A percentile compares a stretch with the other conserved stretches of the same genome.
phyloP scores from a whole-genome alignment of 2,797 vertebrate genomes.

The Acomys russatus region DNA sequence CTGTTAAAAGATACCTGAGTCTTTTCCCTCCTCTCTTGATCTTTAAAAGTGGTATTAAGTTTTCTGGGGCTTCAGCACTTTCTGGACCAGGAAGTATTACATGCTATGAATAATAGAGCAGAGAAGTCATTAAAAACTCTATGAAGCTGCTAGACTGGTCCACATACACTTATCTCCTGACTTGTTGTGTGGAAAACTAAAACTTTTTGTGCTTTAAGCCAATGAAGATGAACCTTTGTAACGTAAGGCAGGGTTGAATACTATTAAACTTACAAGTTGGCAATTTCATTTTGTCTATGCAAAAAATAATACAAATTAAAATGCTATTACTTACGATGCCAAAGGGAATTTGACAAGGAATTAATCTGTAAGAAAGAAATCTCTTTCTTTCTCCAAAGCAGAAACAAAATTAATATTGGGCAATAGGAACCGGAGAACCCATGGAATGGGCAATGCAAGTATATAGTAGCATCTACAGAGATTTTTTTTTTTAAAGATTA shows the following conservation, averaged over 20 bases:
- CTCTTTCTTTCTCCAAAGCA: slow-evolving; percentile 46
- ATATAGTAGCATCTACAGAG: neutral
- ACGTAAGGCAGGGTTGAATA: slow-evolving; percentile 17
- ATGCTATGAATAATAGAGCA: neutral
- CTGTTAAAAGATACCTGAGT: neutral
- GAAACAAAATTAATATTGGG: neutral
- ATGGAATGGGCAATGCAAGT: neutral
- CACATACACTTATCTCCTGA: neutral
- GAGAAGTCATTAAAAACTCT: neutral
- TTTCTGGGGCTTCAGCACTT: slow-evolving; percentile 1
- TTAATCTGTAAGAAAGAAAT: slow-evolving; percentile 2
- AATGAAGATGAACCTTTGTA: slow-evolving; percentile 7
- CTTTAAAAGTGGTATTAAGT: slow-evolving; percentile 32
- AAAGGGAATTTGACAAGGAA: slow-evolving; percentile 1
- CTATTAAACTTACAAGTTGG: slow-evolving; percentile 12
- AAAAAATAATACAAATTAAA: slow-evolving; percentile 20
- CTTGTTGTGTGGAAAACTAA: slow-evolving; percentile 20
- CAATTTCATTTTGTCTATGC: slow-evolving; percentile 11
- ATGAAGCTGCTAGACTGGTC: neutral
- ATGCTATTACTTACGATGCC: slow-evolving; percentile 5
- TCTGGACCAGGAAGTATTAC: slow-evolving; percentile 4
- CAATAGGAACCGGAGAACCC: neutral
- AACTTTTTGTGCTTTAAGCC: slow-evolving; percentile 40
- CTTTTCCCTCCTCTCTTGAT: neutral
- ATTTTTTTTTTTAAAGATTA: slow-evolving; percentile 13